These are phyloP conservation scores for Bombus waltoni DNA, from an alignment of 1,140 invertebrate species.

Conservation along the genomic window DNA sequence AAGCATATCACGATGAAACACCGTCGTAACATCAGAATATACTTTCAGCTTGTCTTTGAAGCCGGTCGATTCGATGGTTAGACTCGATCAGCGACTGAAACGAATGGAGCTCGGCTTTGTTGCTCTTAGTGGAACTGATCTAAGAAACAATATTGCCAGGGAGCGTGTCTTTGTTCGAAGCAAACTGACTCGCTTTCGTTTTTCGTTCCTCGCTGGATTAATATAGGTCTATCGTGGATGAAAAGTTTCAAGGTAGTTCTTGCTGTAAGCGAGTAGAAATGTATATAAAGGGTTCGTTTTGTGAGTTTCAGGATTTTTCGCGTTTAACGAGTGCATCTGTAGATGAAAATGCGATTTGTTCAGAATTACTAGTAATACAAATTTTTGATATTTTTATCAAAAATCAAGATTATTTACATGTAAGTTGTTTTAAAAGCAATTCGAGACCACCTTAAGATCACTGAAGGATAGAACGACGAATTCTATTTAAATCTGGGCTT, in stretches of 20 bases:
- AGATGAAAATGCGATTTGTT: not conserved
- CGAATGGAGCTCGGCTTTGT: slow-evolving; percentile 1
- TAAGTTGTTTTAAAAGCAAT: not conserved
- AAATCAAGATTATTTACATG: not conserved
- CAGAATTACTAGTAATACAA: not conserved
- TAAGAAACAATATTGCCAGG: slow-evolving; percentile 4
- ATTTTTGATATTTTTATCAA: not conserved
- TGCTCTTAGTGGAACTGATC: slow-evolving; percentile 3
- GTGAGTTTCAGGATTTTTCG: too few relatives aligned
- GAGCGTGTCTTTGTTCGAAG: not conserved
- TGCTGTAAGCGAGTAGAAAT: not conserved
- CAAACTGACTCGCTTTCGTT: not conserved
- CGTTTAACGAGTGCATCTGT: not conserved
- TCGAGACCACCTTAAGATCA: not conserved
- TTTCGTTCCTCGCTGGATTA: not conserved
- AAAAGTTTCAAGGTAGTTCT: not conserved
- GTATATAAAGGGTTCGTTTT: not conserved
- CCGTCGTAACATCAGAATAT: slow-evolving; percentile 3
- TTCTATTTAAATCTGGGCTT: not conserved
- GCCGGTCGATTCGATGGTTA: slow-evolving; percentile 14
- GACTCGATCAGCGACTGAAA: slow-evolving; percentile 33
- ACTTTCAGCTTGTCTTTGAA: slow-evolving; percentile 15
- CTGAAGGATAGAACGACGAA: not conserved
- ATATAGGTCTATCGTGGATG: not conserved
- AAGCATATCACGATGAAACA: slow-evolving; percentile 35